Conservation (phyloP, 2,797 vertebrate genomes). For the Bufotes viridis region DNA sequence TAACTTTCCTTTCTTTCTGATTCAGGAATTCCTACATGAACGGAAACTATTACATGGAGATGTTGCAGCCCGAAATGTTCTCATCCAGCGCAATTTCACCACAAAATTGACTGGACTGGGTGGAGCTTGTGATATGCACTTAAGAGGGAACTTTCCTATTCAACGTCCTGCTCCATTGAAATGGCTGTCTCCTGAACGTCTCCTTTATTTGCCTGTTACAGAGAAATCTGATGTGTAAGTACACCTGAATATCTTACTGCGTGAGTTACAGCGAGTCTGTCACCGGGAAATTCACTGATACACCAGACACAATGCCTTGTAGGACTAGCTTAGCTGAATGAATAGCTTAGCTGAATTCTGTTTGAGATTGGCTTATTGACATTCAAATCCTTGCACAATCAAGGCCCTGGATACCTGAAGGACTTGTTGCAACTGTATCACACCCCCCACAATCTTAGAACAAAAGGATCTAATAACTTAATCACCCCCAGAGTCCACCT, state of each 20-base stretch:
- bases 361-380: too few species aligned
- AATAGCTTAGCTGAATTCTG: too few species aligned
- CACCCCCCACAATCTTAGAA: too few species aligned
- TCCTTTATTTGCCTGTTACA: constrained; percentile 75
- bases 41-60: constrained; percentile 88
- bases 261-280: background rate
- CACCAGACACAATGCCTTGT: too few species aligned
- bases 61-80: constrained; percentile 84
- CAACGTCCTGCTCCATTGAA: constrained; percentile 75
- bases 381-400: too few species aligned
- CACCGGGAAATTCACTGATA: too few species aligned
- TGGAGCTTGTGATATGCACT: constrained; percentile 78
- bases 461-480: too few species aligned
- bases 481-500: too few species aligned
- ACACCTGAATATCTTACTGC: background rate
- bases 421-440: too few species aligned
- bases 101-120: constrained; percentile 87
- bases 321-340: too few species aligned
- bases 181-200: constrained; percentile 90
- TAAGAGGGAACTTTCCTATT: constrained; percentile 64
- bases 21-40: constrained; percentile 86
- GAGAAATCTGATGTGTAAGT: constrained; percentile 86
- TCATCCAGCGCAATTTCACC: constrained; percentile 81
- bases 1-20: constrained; percentile 11
- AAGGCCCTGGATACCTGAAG: too few species aligned